Evolutionary conservation across 2,113 vertebrate genomes (phyloP), one percentile per base, ranked within the genome.

Genomic region (Leuciscus idus): DNA sequence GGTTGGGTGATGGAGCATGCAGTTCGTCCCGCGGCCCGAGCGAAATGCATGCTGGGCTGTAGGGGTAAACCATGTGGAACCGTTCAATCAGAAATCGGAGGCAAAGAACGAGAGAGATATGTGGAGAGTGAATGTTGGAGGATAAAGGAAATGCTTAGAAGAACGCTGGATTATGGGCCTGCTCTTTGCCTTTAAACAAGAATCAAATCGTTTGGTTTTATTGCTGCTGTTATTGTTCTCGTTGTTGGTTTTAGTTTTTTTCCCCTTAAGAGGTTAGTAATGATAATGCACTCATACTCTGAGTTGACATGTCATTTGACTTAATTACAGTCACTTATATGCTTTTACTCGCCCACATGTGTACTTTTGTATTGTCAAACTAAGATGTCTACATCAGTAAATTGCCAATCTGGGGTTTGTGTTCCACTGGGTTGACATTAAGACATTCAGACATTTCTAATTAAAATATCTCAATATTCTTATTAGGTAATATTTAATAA

Each of bases 1-100:
- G 81, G 80, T 85, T 85, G 84, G 90, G 91, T 88, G 81, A 83
- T 91, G 89, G 90, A 90, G 84, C 88, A 89, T 90, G 81, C 83
- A 70, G 89, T 59, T 83, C 77, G 81, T 75, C 59, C 43, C 39
- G 70, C 21, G 1, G 30, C 74, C 30, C 13, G 8, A 85, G 17
- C 13, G 3, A 61, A 62, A 59, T n/a, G 43, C 33, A 76, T 73
- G 72, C 50, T 46, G 46, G 43, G 12, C 52, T 86, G 79, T n/a
- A 55, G n/a, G 13, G 86, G 66, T 66, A 85, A 66, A 23, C 59
- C 55, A 74, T 61, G 75, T 77, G 84, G 84, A 85, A 85, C 84
- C 48, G 11, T 78, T 79, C 84, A 79, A 66, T 80, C 61, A 79
- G 76, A n/a, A 75, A 64, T 19, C 48, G 28, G 17, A 21, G 61